phyloP scores from a whole-genome alignment of 2,888 invertebrate genomes.

The Epistrophe eligans region DNA sequence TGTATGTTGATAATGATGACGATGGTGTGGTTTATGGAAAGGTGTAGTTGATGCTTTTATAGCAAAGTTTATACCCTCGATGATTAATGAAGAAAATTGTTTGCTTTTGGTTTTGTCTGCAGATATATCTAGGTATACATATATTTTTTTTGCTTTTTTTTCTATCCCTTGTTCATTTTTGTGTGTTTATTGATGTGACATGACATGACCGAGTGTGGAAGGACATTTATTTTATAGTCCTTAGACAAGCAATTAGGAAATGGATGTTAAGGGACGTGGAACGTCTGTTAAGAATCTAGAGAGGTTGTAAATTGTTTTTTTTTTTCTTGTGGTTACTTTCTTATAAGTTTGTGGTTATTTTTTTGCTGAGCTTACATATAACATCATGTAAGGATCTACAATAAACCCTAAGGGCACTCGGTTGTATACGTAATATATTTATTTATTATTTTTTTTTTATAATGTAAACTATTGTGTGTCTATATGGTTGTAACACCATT shows the following conservation, averaged over 20 bases:
- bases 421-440: conserved; percentile 23
- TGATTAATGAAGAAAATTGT: conserved; percentile 64
- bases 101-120: conserved; percentile 28
- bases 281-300: conserved; percentile 33
- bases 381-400: not conserved
- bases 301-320: conserved; percentile 31
- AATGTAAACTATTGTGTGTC: not conserved
- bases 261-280: conserved; percentile 44
- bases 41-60: conserved; percentile 52
- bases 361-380: not conserved
- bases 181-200: conserved; percentile 50
- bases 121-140: not conserved
- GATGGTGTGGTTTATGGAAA: not conserved
- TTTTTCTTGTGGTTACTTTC: not conserved
- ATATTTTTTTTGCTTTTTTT: not conserved
- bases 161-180: conserved; percentile 1
- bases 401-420: conserved; percentile 17
- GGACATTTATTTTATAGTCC: conserved; percentile 58
- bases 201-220: conserved; percentile 40
- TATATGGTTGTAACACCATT: not conserved
- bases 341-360: not conserved
- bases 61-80: conserved; percentile 54
- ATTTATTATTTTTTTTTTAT: not conserved
- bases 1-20: not conserved
- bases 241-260: conserved; percentile 66